Percentiles rank a stretch among this genome's conserved stretches.
phyloP scores from a whole-genome alignment of 2,113 vertebrate genomes.

The Campylomormyrus tamandua region DNA sequence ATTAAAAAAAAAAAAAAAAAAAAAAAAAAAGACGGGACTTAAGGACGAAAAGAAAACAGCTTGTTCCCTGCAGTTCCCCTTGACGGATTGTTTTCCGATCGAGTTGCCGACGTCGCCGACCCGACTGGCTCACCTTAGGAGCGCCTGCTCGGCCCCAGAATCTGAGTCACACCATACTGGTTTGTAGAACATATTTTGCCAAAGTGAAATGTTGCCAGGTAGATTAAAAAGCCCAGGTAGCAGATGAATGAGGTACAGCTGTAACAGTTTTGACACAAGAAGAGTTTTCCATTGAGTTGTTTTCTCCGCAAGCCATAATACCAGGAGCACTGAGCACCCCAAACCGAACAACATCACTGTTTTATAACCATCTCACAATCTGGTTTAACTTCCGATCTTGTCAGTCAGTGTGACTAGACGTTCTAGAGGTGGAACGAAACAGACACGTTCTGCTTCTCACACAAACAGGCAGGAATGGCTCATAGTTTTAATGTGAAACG shows the following conservation, averaged over 20 bases:
- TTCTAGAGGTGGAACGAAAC: not conserved
- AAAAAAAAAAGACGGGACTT: conserved; percentile 21
- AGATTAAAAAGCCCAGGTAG: conserved; percentile 34
- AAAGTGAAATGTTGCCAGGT: conserved; percentile 45
- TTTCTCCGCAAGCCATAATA: not conserved
- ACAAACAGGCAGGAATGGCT: not conserved
- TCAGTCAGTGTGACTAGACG: not conserved
- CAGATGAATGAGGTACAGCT: conserved; percentile 15
- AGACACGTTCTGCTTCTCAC: not conserved
- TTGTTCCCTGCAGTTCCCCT: conserved; percentile 30
- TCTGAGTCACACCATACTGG: conserved; percentile 42
- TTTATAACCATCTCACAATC: not conserved
- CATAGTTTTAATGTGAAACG: not conserved
- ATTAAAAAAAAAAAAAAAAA: conserved; percentile 22
- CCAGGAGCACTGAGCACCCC: not conserved
- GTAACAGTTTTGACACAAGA: not conserved
- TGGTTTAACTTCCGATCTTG: not conserved
- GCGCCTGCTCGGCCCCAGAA: conserved; percentile 2
- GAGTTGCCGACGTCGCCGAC: conserved; percentile 11
- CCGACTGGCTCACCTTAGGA: conserved; percentile 17
- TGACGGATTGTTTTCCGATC: conserved; percentile 48
- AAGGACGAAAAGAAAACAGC: conserved; percentile 44
- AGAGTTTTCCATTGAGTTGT: not conserved
- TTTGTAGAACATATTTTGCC: conserved; percentile 46
- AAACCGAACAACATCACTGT: not conserved